Percentiles rank a stretch among this genome's conserved stretches.
phyloP scores from a whole-genome alignment of 2,113 vertebrate species.

The Ovibos moschatus region DNA sequence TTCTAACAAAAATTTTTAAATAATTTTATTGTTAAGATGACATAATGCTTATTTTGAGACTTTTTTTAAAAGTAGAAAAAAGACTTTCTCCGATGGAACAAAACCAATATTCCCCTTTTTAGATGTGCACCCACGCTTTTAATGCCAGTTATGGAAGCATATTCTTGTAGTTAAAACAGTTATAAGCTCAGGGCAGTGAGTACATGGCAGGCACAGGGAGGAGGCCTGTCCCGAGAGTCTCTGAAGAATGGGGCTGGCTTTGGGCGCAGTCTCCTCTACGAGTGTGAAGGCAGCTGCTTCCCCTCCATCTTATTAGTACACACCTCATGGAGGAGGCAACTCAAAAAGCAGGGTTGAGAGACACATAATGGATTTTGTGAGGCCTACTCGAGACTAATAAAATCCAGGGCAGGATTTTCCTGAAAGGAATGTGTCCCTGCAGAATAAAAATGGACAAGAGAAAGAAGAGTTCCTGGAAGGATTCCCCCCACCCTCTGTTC shows the following conservation, averaged over 20 bases:
- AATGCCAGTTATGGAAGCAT: fast-evolving
- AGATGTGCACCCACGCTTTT: fast-evolving
- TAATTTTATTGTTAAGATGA: background rate
- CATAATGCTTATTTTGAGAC: background rate
- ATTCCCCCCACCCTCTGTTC: background rate
- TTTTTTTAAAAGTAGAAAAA: background rate
- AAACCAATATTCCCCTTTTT: background rate
- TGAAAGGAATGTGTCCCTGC: background rate
- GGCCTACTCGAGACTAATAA: background rate
- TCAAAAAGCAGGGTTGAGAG: background rate
- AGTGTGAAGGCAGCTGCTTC: background rate
- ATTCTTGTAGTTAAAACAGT: background rate
- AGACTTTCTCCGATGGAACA: background rate
- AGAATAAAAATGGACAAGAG: background rate
- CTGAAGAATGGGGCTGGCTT: background rate
- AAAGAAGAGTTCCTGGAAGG: background rate
- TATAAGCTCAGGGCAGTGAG: background rate
- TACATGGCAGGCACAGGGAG: fast-evolving
- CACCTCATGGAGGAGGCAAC: background rate
- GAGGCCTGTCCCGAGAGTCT: no score
- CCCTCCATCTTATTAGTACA: background rate
- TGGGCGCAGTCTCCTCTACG: background rate
- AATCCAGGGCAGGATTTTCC: constrained; percentile 34
- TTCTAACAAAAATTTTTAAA: background rate
- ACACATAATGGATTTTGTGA: background rate